Base-by-base conservation (phyloP, 1,140 invertebrate genomes). In the Cylas formicarius region DNA sequence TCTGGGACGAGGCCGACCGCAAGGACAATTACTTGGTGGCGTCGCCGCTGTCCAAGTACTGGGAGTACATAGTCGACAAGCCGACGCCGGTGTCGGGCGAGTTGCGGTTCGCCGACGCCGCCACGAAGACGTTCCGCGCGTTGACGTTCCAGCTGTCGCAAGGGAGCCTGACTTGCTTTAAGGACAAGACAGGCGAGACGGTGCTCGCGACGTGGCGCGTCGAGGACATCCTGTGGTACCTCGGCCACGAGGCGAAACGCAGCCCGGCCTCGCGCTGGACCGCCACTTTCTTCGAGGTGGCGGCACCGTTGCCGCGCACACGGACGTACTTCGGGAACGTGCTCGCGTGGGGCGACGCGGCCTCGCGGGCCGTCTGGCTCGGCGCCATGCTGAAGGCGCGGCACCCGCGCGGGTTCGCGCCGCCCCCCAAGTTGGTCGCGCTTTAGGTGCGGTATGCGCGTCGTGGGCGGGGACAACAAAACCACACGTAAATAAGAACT, bases 11-110 rank as follows among this genome's bases (percentile, higher is more conserved):
- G 32, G 72, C 74, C 3, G 84, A 90, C 62, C 71, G 86, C 11
- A 86, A 84, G 62, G 76, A 88, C 52, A 90, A 90, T 57, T 78
- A 81, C 55, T 66, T 92, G 9, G 67, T 88, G n/a, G 63, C 90
- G 5, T 80, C 67, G 16, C 69, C 74, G 23, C 43, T 63, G 1
- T 72, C 75, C 1, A 69, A 68, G 39, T 64, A 72, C 16, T 61
- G 56, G 55, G 63, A 69, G 61, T 58, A 69, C 59, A 50, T 71
- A 52, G 43, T 69, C 48, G 59, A 70, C 36, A 55, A 56, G 67
- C 28, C 80, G 57, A 69, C 74, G 37, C 73, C 76, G 0, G 67
- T 78, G 39, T 72, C 69, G 22, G 80, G 79, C 9, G 84, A 90
- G 56, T 68, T 91, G 4, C 81, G 80, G 58, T 86, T 81, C 54